phyloP scores from a whole-genome alignment of 2,113 vertebrate genomes.

The Andinoacara biseriatus region DNA sequence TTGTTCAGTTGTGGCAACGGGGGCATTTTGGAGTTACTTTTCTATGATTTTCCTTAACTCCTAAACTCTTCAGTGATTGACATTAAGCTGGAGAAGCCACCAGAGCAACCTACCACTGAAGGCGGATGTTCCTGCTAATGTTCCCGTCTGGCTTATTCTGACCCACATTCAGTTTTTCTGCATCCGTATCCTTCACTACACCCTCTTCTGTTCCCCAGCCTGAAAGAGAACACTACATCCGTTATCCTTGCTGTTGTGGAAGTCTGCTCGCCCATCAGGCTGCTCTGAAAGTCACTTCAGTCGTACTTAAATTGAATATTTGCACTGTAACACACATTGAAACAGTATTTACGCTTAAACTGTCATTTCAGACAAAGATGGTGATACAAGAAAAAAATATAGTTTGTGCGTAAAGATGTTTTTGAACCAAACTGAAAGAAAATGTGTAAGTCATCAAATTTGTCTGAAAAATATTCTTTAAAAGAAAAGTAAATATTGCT shows the following conservation, averaged over 20 bases:
- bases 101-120: constrained; percentile 93
- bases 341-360: constrained; percentile 22
- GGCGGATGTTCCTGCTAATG: constrained; percentile 97
- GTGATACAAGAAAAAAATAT: not conserved
- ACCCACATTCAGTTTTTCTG: constrained; percentile 50
- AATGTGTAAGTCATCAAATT: constrained; percentile 20
- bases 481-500: constrained; percentile 20
- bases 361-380: constrained; percentile 13
- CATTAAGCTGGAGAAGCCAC: constrained; percentile 97
- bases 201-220: constrained; percentile 79
- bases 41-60: constrained; percentile 81
- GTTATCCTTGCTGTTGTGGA: constrained; percentile 78
- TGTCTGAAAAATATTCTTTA: constrained; percentile 29
- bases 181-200: constrained; percentile 40
- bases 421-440: constrained; percentile 42
- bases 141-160: constrained; percentile 48
- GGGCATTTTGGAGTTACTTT: not conserved
- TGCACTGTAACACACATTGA: constrained; percentile 45
- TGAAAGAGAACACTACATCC: constrained; percentile 73
- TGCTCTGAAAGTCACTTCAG: constrained; percentile 77
- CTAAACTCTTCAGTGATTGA: constrained; percentile 89
- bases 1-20: not conserved
- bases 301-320: constrained; percentile 45
- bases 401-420: constrained; percentile 6
- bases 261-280: constrained; percentile 84